A percentile compares a stretch with the other conserved stretches of the same genome.
phyloP scores from a whole-genome alignment of 2,888 invertebrate species.

The Eupithecia subumbrata region DNA sequence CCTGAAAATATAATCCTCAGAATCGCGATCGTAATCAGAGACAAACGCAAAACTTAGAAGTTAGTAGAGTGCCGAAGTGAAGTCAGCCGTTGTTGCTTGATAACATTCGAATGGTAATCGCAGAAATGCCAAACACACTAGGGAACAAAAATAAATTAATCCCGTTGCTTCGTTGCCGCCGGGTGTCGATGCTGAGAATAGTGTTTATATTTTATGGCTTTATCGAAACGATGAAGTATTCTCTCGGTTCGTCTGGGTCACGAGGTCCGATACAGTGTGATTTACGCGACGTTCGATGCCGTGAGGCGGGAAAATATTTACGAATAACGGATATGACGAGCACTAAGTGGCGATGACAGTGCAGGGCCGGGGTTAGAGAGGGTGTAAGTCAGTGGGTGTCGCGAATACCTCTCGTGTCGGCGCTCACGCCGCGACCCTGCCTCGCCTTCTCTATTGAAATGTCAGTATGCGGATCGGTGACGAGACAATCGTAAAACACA shows the following conservation, averaged over 20 bases:
- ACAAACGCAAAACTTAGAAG: neutral
- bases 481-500: slow-evolving; percentile 83
- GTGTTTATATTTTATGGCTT: slow-evolving; percentile 58
- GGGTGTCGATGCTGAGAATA: slow-evolving; percentile 57
- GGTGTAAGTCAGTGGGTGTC: slow-evolving; percentile 53
- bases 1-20: neutral
- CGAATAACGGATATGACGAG: slow-evolving; percentile 57
- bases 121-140: slow-evolving; percentile 61
- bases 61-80: neutral
- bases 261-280: slow-evolving; percentile 53
- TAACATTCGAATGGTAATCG: slow-evolving; percentile 50
- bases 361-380: slow-evolving; percentile 27
- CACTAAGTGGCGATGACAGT: slow-evolving; percentile 54
- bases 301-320: slow-evolving; percentile 49
- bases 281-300: slow-evolving; percentile 52
- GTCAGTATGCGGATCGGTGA: slow-evolving; percentile 79
- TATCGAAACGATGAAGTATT: slow-evolving; percentile 59
- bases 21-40: neutral
- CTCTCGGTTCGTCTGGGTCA: slow-evolving; percentile 52
- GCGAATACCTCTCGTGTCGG: slow-evolving; percentile 67
- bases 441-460: slow-evolving; percentile 83
- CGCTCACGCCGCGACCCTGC: slow-evolving; percentile 76
- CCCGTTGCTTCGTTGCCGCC: slow-evolving; percentile 51
- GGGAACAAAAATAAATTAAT: slow-evolving; percentile 60
- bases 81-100: neutral